These are phyloP conservation scores for Phasianus colchicus DNA, from an alignment of 2,113 vertebrate genomes.

Conservation along the genomic window DNA sequence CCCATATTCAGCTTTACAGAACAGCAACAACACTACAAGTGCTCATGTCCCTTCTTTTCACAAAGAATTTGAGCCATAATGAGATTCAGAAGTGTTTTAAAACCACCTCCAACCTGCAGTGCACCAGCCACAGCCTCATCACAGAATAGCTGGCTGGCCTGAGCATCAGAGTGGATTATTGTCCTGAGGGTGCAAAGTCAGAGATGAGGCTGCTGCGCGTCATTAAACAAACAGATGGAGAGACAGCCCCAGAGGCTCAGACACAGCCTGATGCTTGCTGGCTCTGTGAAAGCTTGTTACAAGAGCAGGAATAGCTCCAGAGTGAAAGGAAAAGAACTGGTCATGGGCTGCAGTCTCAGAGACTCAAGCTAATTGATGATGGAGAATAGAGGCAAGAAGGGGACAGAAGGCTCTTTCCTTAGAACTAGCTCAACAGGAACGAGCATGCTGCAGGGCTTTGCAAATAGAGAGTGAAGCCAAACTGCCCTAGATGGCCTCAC, in stretches of 20 bases:
- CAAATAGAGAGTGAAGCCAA: not conserved
- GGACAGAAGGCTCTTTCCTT: not conserved
- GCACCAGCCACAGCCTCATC: not conserved
- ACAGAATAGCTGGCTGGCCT: constrained; percentile 10
- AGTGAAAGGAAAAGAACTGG: not conserved
- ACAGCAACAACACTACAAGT: not conserved
- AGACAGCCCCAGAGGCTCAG: constrained; percentile 40
- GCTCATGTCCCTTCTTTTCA: not conserved
- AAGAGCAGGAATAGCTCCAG: constrained; percentile 21
- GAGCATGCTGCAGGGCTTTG: not conserved
- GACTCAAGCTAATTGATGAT: not conserved
- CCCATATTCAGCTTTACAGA: not conserved
- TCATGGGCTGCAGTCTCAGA: not conserved
- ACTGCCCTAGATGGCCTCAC: not conserved
- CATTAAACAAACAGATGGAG: constrained; percentile 67
- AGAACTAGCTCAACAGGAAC: not conserved
- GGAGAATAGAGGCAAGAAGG: not conserved
- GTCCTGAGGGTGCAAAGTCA: constrained; percentile 27
- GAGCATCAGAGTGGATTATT: constrained; percentile 44
- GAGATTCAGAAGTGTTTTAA: not conserved
- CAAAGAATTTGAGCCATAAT: not conserved
- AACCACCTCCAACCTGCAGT: not conserved
- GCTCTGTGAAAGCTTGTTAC: not conserved
- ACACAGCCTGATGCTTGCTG: not conserved
- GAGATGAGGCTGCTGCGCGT: constrained; percentile 39